Conservation (phyloP, 2,797 vertebrate genomes). For the Pitangus sulphuratus region DNA sequence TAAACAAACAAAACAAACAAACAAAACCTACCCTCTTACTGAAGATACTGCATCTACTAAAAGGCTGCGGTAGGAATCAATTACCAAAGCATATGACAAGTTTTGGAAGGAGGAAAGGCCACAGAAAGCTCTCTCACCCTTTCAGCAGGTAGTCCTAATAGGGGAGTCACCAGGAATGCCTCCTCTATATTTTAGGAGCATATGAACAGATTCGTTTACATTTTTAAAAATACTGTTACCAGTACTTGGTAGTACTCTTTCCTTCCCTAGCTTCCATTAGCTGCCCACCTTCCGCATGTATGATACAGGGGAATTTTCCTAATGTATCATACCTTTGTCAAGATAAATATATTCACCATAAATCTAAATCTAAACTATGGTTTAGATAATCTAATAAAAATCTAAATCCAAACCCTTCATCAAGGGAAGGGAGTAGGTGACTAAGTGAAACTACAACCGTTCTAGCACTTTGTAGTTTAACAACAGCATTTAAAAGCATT, state of each 20-base stretch:
- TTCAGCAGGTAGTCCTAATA: neutral
- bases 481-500: neutral
- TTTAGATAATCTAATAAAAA: neutral
- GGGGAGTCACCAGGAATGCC: neutral
- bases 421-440: neutral
- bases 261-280: neutral
- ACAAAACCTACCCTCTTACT: fast-evolving
- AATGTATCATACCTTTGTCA: neutral
- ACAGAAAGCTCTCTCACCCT: neutral
- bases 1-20: neutral
- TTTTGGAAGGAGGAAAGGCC: neutral
- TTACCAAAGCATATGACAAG: neutral
- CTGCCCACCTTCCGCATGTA: neutral
- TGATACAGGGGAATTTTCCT: neutral
- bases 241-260: neutral
- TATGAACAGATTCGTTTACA: neutral
- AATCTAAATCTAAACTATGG: neutral
- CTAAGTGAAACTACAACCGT: neutral
- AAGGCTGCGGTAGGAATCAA: neutral
- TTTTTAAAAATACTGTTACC: neutral
- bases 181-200: neutral
- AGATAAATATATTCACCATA: neutral
- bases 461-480: neutral
- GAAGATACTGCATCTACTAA: neutral
- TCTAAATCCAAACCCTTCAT: neutral